Evolutionary conservation across 2,113 vertebrate genomes (phyloP).

Genomic region (Dromas ardeola): DNA sequence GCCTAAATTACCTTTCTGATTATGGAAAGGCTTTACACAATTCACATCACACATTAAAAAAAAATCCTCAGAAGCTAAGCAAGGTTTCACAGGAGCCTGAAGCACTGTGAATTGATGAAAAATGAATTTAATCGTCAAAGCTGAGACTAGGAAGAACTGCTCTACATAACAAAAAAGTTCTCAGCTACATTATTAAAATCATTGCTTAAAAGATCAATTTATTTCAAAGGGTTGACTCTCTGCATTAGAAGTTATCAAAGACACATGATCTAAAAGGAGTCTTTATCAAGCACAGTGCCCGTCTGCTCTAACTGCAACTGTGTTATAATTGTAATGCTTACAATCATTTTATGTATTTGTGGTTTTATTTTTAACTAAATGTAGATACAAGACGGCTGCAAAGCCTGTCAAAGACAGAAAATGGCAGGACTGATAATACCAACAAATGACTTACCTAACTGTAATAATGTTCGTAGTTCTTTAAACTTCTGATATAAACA

Average conservation of each 20-base stretch:
- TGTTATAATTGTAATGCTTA: neutral
- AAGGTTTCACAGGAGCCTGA: constrained; percentile 37
- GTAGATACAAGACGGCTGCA: neutral
- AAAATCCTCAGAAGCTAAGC: constrained; percentile 35
- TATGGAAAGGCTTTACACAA: constrained; percentile 39
- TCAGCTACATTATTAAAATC: constrained; percentile 65
- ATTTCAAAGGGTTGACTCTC: constrained; percentile 54
- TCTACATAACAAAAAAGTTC: constrained; percentile 72
- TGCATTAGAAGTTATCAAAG: constrained; percentile 53
- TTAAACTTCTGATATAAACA: neutral
- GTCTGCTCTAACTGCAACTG: neutral
- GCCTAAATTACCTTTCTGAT: constrained; percentile 51
- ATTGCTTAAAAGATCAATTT: constrained; percentile 51
- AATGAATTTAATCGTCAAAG: constrained; percentile 70
- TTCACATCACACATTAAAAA: neutral
- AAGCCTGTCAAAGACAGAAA: neutral
- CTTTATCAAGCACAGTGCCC: neutral
- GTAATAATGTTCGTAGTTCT: neutral
- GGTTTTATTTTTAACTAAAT: constrained; percentile 12
- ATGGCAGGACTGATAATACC: neutral
- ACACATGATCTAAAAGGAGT: constrained; percentile 29
- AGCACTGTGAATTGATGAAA: constrained; percentile 67
- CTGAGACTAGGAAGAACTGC: constrained; percentile 35
- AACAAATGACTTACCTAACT: neutral
- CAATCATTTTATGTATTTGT: neutral